A percentile compares a stretch with the other conserved stretches of the same genome.
Evolutionary conservation across 2,888 invertebrate species (phyloP).

Genomic region (Cryptocephalus primarius): DNA sequence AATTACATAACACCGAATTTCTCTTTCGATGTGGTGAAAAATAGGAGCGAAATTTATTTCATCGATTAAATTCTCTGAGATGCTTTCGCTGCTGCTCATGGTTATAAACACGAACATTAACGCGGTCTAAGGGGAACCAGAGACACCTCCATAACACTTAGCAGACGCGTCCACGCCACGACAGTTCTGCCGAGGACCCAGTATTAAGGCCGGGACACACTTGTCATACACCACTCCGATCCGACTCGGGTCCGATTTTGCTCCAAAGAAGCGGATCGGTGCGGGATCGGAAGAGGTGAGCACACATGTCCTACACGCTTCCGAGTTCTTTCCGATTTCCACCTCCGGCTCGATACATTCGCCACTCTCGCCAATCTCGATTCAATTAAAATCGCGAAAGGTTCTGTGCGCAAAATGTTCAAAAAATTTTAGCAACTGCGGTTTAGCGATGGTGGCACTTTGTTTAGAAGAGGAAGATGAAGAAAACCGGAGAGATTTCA

Average conservation of each 20-base stretch:
- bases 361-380: neutral
- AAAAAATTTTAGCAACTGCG: constrained; percentile 3
- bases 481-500: neutral
- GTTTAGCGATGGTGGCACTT: constrained; percentile 1
- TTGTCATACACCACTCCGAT: neutral
- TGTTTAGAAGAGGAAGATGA: constrained; percentile 1
- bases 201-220: no score
- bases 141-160: no score
- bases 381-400: neutral
- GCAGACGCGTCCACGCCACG: no score
- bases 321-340: neutral
- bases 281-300: neutral
- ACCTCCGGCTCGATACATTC: constrained; percentile 1
- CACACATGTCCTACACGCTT: neutral
- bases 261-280: neutral
- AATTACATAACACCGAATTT: no score
- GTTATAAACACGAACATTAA: no score
- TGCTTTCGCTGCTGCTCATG: no score
- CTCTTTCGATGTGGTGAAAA: no score
- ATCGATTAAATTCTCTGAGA: no score
- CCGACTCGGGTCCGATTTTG: neutral
- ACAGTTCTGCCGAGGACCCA: no score
- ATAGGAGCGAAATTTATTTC: no score
- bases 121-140: no score
- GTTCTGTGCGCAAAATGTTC: constrained; percentile 2